phyloP scores from a whole-genome alignment of 2,113 vertebrate genomes.

The Phyllopteryx taeniolatus region DNA sequence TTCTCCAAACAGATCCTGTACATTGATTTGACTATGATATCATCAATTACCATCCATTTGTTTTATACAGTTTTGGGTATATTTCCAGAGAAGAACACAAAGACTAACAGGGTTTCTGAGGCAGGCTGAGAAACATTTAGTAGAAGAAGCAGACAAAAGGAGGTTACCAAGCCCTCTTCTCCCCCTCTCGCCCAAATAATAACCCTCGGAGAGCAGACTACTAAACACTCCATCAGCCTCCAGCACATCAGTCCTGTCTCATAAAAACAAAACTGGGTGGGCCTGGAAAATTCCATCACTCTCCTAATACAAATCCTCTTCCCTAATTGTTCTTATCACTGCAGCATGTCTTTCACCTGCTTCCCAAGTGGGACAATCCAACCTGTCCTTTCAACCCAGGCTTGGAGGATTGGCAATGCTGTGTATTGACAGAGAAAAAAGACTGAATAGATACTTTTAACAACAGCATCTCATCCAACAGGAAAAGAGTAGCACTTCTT shows the following conservation, averaged over 20 bases:
- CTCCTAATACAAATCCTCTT: conserved; percentile 37
- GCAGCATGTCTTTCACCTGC: conserved; percentile 26
- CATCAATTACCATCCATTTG: not conserved
- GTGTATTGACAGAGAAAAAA: not conserved
- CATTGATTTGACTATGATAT: not conserved
- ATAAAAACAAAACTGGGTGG: conserved; percentile 34
- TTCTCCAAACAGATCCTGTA: not conserved
- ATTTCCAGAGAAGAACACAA: conserved; percentile 23
- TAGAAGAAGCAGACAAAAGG: conserved; percentile 32
- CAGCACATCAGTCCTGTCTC: conserved; percentile 30
- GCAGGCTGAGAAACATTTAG: conserved; percentile 37
- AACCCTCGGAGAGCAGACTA: conserved; percentile 43
- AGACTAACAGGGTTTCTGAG: conserved; percentile 11
- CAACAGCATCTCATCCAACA: conserved; percentile 42
- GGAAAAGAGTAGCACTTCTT: conserved; percentile 36
- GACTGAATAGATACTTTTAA: conserved; percentile 14
- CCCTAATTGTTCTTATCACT: conserved; percentile 21
- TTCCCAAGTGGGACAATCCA: conserved; percentile 15
- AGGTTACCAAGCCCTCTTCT: conserved; percentile 42
- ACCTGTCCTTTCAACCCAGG: conserved; percentile 19
- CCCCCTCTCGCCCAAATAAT: conserved; percentile 18
- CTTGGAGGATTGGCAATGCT: conserved; percentile 5
- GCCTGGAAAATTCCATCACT: conserved; percentile 48
- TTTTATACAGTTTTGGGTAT: not conserved
- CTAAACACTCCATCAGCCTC: conserved; percentile 40